These are phyloP conservation scores for Pelecanus crispus DNA, from an alignment of 2,113 vertebrate species.

Conservation along the genomic window DNA sequence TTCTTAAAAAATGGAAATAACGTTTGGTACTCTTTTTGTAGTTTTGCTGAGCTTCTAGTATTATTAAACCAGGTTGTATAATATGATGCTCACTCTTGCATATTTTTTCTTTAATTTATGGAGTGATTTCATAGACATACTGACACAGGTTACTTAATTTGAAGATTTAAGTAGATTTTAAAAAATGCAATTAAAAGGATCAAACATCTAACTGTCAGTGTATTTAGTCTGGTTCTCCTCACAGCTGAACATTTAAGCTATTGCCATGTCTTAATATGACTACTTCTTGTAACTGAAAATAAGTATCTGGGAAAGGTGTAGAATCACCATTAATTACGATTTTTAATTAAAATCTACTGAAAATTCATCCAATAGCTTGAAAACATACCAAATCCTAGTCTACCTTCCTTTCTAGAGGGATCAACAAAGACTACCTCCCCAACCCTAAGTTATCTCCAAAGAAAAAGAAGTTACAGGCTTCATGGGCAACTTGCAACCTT, in stretches of 20 bases:
- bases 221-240: slow-evolving; percentile 16
- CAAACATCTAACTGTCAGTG: neutral
- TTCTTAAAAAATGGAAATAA: neutral
- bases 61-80: neutral
- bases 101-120: slow-evolving; percentile 14
- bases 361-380: neutral
- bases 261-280: neutral
- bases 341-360: slow-evolving; percentile 38
- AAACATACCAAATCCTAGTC: neutral
- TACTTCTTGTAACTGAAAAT: neutral
- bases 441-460: neutral
- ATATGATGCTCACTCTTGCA: neutral
- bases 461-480: neutral
- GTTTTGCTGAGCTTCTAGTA: neutral
- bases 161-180: neutral
- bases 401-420: neutral
- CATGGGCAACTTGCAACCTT: neutral
- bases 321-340: slow-evolving; percentile 10
- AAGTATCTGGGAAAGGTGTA: slow-evolving; percentile 10
- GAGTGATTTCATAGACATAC: neutral
- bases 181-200: neutral
- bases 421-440: neutral
- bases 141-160: slow-evolving; percentile 3
- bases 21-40: neutral
- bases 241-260: neutral